phyloP scores from a whole-genome alignment of 2,888 invertebrate species.

The Furcula furcula region DNA sequence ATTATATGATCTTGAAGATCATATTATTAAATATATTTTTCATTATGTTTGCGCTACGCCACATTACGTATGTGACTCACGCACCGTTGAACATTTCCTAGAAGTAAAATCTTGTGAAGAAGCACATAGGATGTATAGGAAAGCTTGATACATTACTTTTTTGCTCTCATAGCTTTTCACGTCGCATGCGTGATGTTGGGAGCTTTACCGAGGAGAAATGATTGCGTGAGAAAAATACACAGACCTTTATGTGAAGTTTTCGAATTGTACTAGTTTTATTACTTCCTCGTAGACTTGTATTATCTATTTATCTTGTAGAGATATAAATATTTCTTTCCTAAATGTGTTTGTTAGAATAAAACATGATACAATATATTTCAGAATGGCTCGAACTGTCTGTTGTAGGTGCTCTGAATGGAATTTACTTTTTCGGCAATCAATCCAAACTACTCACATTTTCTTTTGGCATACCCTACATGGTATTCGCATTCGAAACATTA shows the following conservation, averaged over 20 bases:
- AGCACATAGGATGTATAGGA: conserved; percentile 10
- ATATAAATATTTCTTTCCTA: no score
- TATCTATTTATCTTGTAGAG: no score
- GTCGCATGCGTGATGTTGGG: background rate
- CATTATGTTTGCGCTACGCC: conserved; percentile 5
- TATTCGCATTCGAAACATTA: background rate
- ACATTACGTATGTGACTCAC: conserved; percentile 8
- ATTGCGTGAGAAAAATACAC: background rate
- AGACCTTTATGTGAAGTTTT: background rate
- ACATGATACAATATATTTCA: no score
- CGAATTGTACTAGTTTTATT: background rate
- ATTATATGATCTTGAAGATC: conserved; percentile 12
- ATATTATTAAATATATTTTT: conserved; percentile 18
- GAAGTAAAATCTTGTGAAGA: conserved; percentile 13
- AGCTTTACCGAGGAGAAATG: background rate
- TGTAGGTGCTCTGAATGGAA: no score
- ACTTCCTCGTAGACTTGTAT: background rate
- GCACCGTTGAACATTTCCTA: conserved; percentile 19
- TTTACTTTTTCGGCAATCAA: no score
- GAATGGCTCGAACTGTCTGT: no score
- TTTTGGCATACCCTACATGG: no score
- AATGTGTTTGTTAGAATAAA: no score
- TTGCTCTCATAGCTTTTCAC: conserved; percentile 4
- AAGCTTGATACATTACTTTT: background rate
- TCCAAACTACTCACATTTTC: no score